phyloP scores from a whole-genome alignment of 92 coral and sea anemone genomes.

The Meandrina meandrites region DNA sequence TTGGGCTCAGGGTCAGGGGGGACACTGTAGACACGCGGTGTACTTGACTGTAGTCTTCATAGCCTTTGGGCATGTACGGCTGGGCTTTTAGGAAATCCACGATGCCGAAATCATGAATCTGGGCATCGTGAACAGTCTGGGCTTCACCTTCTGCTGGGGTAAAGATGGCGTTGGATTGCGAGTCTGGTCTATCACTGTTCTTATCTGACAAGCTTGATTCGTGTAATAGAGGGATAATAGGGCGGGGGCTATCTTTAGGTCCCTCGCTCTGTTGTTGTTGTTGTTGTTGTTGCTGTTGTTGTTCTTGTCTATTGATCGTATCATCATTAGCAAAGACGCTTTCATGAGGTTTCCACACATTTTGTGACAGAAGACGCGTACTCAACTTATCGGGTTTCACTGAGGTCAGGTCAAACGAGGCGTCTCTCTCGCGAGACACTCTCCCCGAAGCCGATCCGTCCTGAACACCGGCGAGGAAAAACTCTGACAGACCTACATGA shows the following conservation, averaged over 20 bases:
- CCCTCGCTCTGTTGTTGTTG: not conserved
- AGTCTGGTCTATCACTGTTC: not conserved
- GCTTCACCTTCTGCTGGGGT: conserved; percentile 22
- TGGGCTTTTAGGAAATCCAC: conserved; percentile 72
- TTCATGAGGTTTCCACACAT: conserved; percentile 87
- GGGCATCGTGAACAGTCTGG: conserved; percentile 1
- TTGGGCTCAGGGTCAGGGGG: conserved; percentile 75
- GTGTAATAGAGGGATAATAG: conserved; percentile 60
- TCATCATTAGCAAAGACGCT: conserved; percentile 55
- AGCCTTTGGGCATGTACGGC: conserved; percentile 66
- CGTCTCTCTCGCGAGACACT: conserved; percentile 1
- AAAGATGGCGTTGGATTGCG: conserved; percentile 7
- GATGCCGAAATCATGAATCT: conserved; percentile 83
- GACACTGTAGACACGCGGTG: conserved; percentile 90
- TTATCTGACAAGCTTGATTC: conserved; percentile 48
- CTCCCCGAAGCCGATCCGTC: conserved; percentile 34
- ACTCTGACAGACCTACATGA: conserved; percentile 78
- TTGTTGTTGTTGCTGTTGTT: too few species aligned
- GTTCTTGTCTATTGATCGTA: conserved; percentile 16
- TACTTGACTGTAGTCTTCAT: conserved; percentile 60
- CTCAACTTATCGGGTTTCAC: conserved; percentile 50
- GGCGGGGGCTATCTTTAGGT: conserved; percentile 7
- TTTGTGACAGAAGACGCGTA: conserved; percentile 51
- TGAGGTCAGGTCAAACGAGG: not conserved
- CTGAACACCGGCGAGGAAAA: conserved; percentile 87